These are phyloP conservation scores for Vollenhovia emeryi DNA, from an alignment of 1,140 invertebrate species.

Conservation along the genomic window DNA sequence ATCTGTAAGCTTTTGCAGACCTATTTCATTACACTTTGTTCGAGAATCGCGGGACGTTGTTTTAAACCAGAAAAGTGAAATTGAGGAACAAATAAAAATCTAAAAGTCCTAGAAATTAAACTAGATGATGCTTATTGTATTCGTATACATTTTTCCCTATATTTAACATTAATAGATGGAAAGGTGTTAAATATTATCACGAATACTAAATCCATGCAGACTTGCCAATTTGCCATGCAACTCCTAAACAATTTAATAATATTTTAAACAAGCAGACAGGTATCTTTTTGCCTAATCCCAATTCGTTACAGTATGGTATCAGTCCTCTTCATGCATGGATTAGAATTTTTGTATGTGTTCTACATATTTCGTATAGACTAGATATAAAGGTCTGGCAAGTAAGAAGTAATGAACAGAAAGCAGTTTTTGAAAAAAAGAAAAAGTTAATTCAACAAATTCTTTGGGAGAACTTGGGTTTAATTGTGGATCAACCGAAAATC, in stretches of 20 bases:
- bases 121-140: no score
- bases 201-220: conserved; percentile 1
- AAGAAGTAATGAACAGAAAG: background rate
- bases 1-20: no score
- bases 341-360: background rate
- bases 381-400: background rate
- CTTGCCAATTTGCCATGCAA: conserved; percentile 6
- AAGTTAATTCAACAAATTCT: background rate
- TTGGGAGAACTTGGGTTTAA: background rate
- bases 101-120: no score
- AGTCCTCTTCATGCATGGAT: background rate
- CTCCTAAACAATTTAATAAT: background rate
- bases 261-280: background rate
- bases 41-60: no score
- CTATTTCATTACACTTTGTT: no score
- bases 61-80: no score
- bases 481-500: background rate
- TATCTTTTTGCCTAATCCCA: background rate
- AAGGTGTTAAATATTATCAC: conserved; percentile 27
- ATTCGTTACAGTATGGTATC: background rate
- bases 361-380: background rate
- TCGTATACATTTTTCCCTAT: conserved; percentile 1
- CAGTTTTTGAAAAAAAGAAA: background rate
- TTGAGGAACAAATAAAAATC: no score
- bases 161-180: background rate